Conservation (phyloP, 2,113 vertebrate genomes). For the Sceloporus undulatus region DNA sequence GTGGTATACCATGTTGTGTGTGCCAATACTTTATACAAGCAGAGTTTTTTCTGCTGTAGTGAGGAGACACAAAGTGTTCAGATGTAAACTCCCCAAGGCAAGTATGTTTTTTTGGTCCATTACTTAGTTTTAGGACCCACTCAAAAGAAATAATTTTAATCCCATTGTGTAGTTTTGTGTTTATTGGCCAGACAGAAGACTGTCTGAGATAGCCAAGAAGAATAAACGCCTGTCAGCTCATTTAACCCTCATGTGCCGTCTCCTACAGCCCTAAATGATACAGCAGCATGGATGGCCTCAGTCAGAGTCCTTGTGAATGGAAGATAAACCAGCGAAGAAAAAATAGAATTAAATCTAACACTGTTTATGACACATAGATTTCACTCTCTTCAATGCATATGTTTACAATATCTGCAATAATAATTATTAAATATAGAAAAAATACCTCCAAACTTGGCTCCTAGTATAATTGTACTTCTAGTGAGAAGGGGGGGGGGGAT, state of each 20-base stretch:
- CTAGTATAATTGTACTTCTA: conserved; percentile 81
- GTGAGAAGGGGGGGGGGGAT: conserved; percentile 67
- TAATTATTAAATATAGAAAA: conserved; percentile 88
- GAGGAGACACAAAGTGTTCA: background rate
- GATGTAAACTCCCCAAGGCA: background rate
- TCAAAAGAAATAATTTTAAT: conserved; percentile 42
- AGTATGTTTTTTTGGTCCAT: background rate
- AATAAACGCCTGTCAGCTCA: conserved; percentile 64
- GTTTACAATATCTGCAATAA: conserved; percentile 85
- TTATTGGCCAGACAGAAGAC: conserved; percentile 52
- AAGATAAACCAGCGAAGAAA: conserved; percentile 60
- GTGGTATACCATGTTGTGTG: background rate
- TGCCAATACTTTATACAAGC: background rate
- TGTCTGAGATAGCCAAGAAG: conserved; percentile 63
- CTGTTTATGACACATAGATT: conserved; percentile 65
- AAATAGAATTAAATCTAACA: conserved; percentile 74
- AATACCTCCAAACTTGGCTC: conserved; percentile 87
- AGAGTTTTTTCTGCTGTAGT: background rate
- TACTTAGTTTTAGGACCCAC: conserved; percentile 30
- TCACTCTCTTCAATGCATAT: conserved; percentile 82
- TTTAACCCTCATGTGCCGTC: conserved; percentile 67
- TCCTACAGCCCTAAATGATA: conserved; percentile 57
- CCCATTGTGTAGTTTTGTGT: conserved; percentile 35
- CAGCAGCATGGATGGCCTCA: conserved; percentile 62
- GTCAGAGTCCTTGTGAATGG: conserved; percentile 69